Percentiles rank a stretch among this genome's conserved stretches.
phyloP scores from a whole-genome alignment of 2,113 vertebrate genomes.

The Aldabrachelys gigantea region DNA sequence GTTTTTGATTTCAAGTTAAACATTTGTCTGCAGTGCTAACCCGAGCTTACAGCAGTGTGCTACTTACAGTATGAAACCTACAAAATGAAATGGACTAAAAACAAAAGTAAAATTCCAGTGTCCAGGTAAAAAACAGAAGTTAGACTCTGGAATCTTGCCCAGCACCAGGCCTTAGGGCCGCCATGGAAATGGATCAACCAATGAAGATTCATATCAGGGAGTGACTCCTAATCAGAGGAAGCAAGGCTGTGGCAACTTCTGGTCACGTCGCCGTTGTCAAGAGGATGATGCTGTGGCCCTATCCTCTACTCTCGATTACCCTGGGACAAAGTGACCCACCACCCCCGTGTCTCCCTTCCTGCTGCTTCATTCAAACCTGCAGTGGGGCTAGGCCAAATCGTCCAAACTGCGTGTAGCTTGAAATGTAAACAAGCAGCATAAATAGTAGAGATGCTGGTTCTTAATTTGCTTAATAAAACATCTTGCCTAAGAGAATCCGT shows the following conservation, averaged over 20 bases:
- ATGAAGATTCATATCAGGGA: background rate
- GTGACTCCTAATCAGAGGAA: background rate
- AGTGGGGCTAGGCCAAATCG: background rate
- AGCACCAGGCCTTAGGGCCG: background rate
- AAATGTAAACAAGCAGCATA: accelerated
- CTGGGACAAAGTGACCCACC: background rate
- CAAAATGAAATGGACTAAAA: slow-evolving; percentile 10
- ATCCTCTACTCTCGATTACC: background rate
- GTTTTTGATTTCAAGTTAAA: background rate
- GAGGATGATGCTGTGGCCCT: background rate
- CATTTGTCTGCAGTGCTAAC: background rate
- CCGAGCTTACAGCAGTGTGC: background rate
- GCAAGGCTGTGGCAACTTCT: background rate
- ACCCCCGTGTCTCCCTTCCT: background rate
- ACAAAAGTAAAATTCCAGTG: background rate
- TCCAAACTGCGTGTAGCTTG: background rate
- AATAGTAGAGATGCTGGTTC: background rate
- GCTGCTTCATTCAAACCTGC: background rate
- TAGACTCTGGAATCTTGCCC: background rate
- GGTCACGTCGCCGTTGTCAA: background rate
- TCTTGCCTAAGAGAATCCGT: background rate
- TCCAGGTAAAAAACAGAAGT: background rate
- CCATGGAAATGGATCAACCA: background rate
- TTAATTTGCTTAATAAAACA: background rate
- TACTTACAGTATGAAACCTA: background rate